A percentile compares a stretch with the other conserved stretches of the same genome.
Evolutionary conservation across 2,113 vertebrate genomes (phyloP).

Genomic region (Ceuthmochares aereus): DNA sequence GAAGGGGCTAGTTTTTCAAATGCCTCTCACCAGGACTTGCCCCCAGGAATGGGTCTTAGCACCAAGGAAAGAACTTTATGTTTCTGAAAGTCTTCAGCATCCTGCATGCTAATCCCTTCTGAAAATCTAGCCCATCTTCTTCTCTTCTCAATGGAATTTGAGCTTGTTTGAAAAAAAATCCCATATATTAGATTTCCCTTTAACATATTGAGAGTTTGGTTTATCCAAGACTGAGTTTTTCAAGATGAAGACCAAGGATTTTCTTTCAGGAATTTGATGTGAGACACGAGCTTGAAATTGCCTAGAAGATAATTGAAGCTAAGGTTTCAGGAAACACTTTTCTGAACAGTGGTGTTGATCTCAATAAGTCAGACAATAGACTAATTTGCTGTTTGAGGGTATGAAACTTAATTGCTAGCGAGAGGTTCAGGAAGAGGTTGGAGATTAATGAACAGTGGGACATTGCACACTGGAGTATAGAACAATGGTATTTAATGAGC

Average conservation of each 20-base stretch:
- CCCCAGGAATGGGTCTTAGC: not conserved
- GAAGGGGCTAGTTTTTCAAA: not conserved
- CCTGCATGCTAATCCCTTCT: not conserved
- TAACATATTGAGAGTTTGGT: not conserved
- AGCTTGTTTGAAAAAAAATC: not conserved
- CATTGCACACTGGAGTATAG: not conserved
- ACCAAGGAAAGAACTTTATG: not conserved
- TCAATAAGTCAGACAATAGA: constrained; percentile 11
- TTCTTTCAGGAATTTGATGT: not conserved
- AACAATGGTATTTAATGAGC: constrained; percentile 58
- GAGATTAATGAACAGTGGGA: constrained; percentile 40
- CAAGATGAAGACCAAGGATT: not conserved
- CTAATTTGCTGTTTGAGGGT: constrained; percentile 45
- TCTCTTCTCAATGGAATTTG: not conserved
- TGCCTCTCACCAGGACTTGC: not conserved
- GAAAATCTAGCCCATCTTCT: not conserved
- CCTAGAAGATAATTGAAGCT: not conserved
- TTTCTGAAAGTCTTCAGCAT: not conserved
- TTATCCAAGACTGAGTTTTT: not conserved
- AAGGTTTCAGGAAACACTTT: constrained; percentile 2
- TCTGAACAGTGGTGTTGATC: not conserved
- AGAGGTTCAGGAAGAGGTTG: constrained; percentile 16
- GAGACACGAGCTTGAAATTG: not conserved
- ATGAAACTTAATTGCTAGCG: constrained; percentile 29
- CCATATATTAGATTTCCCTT: not conserved